phyloP scores from a whole-genome alignment of 2,113 vertebrate species.

The Etheostoma cragini region DNA sequence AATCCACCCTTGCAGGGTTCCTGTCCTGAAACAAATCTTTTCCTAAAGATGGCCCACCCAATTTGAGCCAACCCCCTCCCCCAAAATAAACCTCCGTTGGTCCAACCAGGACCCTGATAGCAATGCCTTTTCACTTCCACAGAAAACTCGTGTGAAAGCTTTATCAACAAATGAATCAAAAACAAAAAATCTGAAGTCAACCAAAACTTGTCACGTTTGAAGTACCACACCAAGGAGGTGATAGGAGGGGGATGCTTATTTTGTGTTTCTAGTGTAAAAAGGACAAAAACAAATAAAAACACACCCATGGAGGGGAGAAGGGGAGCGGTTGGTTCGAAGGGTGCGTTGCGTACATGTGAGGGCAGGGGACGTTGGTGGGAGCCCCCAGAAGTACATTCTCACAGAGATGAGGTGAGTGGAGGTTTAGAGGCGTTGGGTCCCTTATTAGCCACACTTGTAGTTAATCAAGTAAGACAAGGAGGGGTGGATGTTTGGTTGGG shows the following conservation, averaged over 20 bases:
- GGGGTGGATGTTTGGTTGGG: slow-evolving; percentile 69
- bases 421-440: slow-evolving; percentile 42
- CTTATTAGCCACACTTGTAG: slow-evolving; percentile 54
- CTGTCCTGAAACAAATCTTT: slow-evolving; percentile 82
- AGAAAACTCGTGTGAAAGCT: slow-evolving; percentile 88
- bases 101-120: slow-evolving; percentile 86
- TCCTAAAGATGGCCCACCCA: slow-evolving; percentile 74
- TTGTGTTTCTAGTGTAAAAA: slow-evolving; percentile 66
- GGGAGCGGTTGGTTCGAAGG: slow-evolving; percentile 54
- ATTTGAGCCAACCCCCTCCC: slow-evolving; percentile 77
- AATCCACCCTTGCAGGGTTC: slow-evolving; percentile 81
- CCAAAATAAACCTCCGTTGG: slow-evolving; percentile 83
- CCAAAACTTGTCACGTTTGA: slow-evolving; percentile 85
- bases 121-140: slow-evolving; percentile 89
- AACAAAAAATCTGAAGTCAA: slow-evolving; percentile 81
- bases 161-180: slow-evolving; percentile 89
- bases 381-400: slow-evolving; percentile 94
- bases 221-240: slow-evolving; percentile 91
- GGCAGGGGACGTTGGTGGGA: slow-evolving; percentile 84
- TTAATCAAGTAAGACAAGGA: slow-evolving; percentile 64
- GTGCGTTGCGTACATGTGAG: slow-evolving; percentile 65
- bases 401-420: slow-evolving; percentile 84
- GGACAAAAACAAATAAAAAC: slow-evolving; percentile 29
- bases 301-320: slow-evolving; percentile 58
- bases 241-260: slow-evolving; percentile 75